Evolutionary conservation across 64 coral and sea anemone genomes (phyloP).

Genomic region (Montipora sp.): DNA sequence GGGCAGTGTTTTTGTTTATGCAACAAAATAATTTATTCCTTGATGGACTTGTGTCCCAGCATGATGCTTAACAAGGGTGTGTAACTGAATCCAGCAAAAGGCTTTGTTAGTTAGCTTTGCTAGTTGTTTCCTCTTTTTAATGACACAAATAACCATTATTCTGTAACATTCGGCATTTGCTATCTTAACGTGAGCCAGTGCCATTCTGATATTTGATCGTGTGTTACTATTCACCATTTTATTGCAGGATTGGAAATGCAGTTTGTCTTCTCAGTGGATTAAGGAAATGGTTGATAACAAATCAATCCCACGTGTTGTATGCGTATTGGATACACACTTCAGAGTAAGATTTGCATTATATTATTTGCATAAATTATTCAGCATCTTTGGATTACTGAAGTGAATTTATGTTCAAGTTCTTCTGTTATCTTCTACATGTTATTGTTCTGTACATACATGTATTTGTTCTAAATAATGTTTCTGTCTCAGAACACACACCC

Average conservation of each 20-base stretch:
- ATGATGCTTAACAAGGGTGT: no score
- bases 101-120: not conserved
- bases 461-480: no score
- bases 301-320: slow-evolving; percentile 40
- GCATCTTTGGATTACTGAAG: not conserved
- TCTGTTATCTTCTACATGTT: not conserved
- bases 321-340: slow-evolving; percentile 45
- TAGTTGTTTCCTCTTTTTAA: no score
- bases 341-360: slow-evolving; percentile 30
- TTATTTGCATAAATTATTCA: not conserved
- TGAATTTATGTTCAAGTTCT: not conserved
- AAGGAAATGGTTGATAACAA: slow-evolving; percentile 42
- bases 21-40: no score
- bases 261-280: slow-evolving; percentile 49
- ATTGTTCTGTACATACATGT: no score
- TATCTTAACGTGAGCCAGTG: not conserved
- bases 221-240: not conserved
- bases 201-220: no score
- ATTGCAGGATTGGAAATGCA: slow-evolving; percentile 67
- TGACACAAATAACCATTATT: no score
- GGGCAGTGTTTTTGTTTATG: no score
- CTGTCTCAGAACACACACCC: slow-evolving; percentile 51
- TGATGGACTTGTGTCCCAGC: no score
- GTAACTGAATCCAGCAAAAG: no score
- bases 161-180: no score